Conservation (phyloP, 2,888 invertebrate species). For the Acanthosepion esculentum region DNA sequence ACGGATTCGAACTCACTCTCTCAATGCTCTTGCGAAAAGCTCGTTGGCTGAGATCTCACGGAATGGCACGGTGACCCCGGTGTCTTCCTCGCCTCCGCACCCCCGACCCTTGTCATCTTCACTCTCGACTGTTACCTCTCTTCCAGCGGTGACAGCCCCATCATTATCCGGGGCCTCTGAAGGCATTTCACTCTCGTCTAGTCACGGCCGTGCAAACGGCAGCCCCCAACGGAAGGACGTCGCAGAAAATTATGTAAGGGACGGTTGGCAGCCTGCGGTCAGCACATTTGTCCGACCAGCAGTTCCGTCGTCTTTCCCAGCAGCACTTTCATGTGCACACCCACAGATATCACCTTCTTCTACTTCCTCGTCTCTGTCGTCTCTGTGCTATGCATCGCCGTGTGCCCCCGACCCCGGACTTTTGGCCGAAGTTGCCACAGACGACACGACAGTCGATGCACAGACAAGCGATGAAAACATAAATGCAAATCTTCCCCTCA, state of each 20-base stretch:
- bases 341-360: neutral
- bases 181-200: neutral
- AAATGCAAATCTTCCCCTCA: neutral
- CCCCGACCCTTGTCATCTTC: neutral
- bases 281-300: neutral
- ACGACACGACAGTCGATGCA: neutral
- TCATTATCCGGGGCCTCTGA: no score
- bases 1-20: conserved; percentile 65
- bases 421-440: no score
- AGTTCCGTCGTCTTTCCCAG: neutral
- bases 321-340: neutral
- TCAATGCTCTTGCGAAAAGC: conserved; percentile 58
- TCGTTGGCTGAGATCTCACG: conserved; percentile 36
- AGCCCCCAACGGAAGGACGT: neutral
- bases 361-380: neutral
- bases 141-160: neutral
- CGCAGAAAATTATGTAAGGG: neutral
- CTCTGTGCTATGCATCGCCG: conserved; percentile 11
- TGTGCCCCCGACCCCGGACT: neutral
- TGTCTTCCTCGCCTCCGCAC: neutral
- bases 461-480: neutral
- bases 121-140: neutral
- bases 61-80: neutral
- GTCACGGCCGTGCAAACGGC: neutral
- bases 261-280: neutral